These are phyloP conservation scores for Scortum barcoo DNA, from an alignment of 2,113 vertebrate species.

Conservation along the genomic window DNA sequence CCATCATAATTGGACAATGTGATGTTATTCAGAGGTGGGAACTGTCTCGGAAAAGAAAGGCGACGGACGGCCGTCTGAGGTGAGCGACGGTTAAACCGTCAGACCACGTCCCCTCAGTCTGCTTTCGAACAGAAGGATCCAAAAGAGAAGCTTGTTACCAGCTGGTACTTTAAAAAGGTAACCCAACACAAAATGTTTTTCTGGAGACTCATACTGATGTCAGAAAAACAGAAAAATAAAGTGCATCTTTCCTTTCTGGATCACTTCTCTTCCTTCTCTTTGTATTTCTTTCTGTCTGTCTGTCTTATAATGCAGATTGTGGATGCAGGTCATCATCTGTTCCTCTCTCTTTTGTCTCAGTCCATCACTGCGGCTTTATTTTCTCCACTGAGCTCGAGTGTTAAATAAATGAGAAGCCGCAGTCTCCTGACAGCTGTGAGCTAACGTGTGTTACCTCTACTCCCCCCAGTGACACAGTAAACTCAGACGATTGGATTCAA, in stretches of 20 bases:
- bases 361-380: neutral
- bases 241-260: no score
- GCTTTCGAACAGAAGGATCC: neutral
- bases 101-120: neutral
- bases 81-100: neutral
- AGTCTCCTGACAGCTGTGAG: neutral
- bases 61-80: no score
- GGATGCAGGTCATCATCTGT: neutral
- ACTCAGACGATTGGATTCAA: neutral
- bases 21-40: neutral
- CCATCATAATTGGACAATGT: neutral
- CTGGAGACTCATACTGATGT: neutral
- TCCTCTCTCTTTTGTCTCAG: no score
- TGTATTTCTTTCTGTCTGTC: neutral
- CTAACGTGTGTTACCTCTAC: neutral
- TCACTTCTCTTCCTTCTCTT: neutral
- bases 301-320: neutral
- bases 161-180: neutral
- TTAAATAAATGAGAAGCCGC: conserved; percentile 1
- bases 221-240: neutral
- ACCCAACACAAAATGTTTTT: no score
- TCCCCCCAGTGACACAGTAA: neutral
- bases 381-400: neutral
- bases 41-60: neutral
- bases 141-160: no score